Percentiles rank a stretch among this genome's conserved stretches.
Evolutionary conservation across 2,113 vertebrate genomes (phyloP).

Genomic region (Epinephelus cyanopodus): DNA sequence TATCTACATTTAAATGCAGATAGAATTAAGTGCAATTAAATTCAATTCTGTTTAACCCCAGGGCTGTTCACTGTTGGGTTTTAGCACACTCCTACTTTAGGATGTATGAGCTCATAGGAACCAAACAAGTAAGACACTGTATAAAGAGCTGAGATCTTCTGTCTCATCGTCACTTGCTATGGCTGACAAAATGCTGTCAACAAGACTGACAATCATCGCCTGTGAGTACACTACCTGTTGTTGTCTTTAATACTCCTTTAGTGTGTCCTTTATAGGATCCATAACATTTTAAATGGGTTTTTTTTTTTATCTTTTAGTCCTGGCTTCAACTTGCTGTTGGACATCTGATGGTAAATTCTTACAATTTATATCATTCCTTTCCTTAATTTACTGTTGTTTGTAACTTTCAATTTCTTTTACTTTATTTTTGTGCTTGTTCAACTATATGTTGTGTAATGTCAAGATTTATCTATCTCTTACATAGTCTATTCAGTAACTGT

Average conservation of each 20-base stretch:
- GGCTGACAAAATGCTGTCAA: neutral
- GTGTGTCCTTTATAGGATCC: neutral
- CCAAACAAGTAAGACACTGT: neutral
- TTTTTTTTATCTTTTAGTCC: constrained; percentile 1
- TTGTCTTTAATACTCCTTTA: neutral
- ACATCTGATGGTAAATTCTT: neutral
- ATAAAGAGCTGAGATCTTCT: neutral
- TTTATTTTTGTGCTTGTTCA: too few species aligned
- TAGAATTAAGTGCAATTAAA: neutral
- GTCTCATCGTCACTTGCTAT: neutral
- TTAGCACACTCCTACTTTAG: too few species aligned
- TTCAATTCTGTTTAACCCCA: neutral
- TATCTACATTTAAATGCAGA: too few species aligned
- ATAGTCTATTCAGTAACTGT: too few species aligned
- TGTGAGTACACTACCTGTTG: neutral
- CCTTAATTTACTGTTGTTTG: neutral
- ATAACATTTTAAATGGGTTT: too few species aligned
- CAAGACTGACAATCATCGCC: neutral
- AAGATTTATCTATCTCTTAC: too few species aligned
- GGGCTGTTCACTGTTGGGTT: neutral
- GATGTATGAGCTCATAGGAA: neutral
- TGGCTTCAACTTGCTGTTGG: neutral
- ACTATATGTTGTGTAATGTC: too few species aligned
- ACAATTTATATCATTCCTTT: neutral
- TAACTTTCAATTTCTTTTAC: neutral